Evolutionary conservation across 2,797 vertebrate species (phyloP), one percentile per base, ranked within the genome.

Genomic region (Semotilus atromaculatus): DNA sequence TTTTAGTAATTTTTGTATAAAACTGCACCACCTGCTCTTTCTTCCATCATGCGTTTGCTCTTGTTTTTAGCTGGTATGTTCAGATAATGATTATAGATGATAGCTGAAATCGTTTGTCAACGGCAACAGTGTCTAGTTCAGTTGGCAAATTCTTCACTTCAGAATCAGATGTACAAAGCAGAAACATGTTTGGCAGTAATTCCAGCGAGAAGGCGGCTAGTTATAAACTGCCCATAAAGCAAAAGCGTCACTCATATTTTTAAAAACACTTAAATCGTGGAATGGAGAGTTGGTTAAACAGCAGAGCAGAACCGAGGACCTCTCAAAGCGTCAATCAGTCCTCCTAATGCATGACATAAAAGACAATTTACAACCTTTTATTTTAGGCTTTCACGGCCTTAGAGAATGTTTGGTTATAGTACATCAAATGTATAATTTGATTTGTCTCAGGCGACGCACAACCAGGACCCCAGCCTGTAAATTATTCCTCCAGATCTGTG

Each of bases 331-430:
- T 83, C 84, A 79, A 38, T 58, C 55, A 60, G 78, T 31, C 45
- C 48, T 80, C 43, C 53, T 73, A 83, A 74, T 51, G 75, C 45
- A 67, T 66, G 43, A 79, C 40, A 84, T 82, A 58, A 80, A 81
- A 85, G 45, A 58, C 26, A 53, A 58, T 86, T 88, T 60, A 83
- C 71, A 85, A 31, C 45, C 62, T 72, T 88, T 89, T 82, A 70
- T 82, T 66, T 77, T 43, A 8, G 43, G 43, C 73, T 82, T 77
- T 71, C 38, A 78, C 66, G 64, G 73, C 73, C 43, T 53, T 34
- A 62, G 53, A 43, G 43, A 79, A 79, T 82, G 45, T 79, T 86
- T 82, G n/a, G 53, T 74, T 77, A 67, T 23, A 66, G 43, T 73
- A 77, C 81, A 82, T 82, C 38, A 84, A 86, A 84, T 85, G 80